phyloP scores from a whole-genome alignment of 2,113 vertebrate species.

The Petroica traversi region DNA sequence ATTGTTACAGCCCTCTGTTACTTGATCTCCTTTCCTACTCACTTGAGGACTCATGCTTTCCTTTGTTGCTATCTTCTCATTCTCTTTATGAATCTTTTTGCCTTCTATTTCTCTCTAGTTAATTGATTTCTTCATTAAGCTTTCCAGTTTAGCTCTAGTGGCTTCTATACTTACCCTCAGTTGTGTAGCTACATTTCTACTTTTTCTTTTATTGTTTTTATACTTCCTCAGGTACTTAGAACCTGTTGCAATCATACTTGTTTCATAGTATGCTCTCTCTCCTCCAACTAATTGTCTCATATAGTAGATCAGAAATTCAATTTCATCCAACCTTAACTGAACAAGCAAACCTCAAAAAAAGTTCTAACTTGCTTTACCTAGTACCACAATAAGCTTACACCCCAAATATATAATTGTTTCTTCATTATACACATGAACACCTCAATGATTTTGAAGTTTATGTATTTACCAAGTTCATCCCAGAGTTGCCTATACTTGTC shows the following conservation, averaged over 20 bases:
- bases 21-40: background rate
- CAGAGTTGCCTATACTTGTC: constrained; percentile 97
- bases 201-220: background rate
- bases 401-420: background rate
- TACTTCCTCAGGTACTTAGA: background rate
- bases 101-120: background rate
- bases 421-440: background rate
- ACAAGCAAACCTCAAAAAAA: background rate
- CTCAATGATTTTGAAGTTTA: background rate
- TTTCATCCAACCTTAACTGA: background rate
- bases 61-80: background rate
- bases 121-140: background rate
- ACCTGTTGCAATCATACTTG: background rate
- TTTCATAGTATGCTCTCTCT: background rate
- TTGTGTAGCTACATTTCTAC: background rate
- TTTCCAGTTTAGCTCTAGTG: background rate
- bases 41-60: background rate
- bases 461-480: constrained; percentile 85
- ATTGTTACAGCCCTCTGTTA: background rate
- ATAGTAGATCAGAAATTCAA: background rate
- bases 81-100: background rate
- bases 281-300: background rate
- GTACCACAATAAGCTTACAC: background rate
- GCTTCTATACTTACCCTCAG: background rate
- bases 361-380: background rate